Percentiles rank a stretch among this genome's conserved stretches.
phyloP scores from a whole-genome alignment of 2,888 invertebrate species.

The Allophyes oxyacanthae region DNA sequence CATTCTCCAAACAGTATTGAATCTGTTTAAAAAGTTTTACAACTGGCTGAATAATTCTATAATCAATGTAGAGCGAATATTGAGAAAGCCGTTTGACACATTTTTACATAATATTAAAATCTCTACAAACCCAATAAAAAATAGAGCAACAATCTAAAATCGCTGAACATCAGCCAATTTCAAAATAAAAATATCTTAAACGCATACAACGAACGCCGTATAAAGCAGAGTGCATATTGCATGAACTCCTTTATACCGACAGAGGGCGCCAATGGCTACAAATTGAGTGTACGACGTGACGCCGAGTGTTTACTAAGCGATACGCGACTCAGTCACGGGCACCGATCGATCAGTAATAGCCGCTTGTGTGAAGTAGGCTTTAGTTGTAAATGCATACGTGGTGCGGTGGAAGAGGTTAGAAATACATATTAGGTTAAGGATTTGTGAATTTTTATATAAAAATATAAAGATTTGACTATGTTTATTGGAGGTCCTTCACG shows the following conservation, averaged over 20 bases:
- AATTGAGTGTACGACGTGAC: constrained; percentile 71
- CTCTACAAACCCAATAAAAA: background rate
- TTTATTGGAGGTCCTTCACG: no score
- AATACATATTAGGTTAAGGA: no score
- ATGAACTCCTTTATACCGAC: constrained; percentile 62
- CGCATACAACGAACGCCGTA: constrained; percentile 25
- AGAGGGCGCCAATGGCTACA: constrained; percentile 70
- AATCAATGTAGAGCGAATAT: no score
- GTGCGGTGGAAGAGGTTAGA: background rate
- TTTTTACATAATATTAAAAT: background rate
- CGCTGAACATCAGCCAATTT: constrained; percentile 34
- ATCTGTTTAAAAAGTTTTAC: no score
- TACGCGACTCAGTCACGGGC: constrained; percentile 59
- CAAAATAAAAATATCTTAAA: constrained; percentile 34
- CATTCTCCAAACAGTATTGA: no score
- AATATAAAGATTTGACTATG: no score
- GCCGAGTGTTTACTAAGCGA: constrained; percentile 69
- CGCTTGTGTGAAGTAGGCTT: constrained; percentile 50
- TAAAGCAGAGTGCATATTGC: constrained; percentile 60
- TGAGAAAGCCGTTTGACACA: no score
- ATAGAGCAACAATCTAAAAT: constrained; percentile 10
- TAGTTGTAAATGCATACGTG: constrained; percentile 21
- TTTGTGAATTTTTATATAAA: no score
- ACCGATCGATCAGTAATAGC: constrained; percentile 58
- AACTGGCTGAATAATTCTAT: no score